Evolutionary conservation across 2,888 invertebrate genomes (phyloP).

Genomic region (Athalia circularis): DNA sequence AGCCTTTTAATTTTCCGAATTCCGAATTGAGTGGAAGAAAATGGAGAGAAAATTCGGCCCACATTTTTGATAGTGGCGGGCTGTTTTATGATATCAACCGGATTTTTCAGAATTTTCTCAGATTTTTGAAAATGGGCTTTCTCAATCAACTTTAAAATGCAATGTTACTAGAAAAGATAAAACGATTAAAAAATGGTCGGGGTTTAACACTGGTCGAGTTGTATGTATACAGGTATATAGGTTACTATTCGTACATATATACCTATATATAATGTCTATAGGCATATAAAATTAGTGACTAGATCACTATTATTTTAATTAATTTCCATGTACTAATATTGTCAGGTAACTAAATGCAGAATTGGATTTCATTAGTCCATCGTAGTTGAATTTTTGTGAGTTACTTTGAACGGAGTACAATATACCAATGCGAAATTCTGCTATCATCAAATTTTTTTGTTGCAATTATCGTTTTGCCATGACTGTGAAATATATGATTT

Average conservation of each 20-base stretch:
- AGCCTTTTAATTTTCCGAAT: too few species aligned
- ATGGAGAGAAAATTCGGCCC: too few species aligned
- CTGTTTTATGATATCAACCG: too few species aligned
- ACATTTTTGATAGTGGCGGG: too few species aligned
- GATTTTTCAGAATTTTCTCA: too few species aligned
- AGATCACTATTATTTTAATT: background rate
- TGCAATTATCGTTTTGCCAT: background rate
- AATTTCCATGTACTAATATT: conserved; percentile 4
- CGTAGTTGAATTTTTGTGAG: conserved; percentile 1
- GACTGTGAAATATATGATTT: background rate
- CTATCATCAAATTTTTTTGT: background rate
- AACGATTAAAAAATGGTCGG: too few species aligned
- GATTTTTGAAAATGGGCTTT: too few species aligned
- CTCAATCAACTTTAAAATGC: too few species aligned
- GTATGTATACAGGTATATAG: background rate
- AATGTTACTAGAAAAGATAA: too few species aligned
- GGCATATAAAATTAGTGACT: background rate
- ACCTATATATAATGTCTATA: background rate
- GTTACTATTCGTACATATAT: background rate
- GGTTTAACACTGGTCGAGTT: too few species aligned
- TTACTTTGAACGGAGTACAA: conserved; percentile 7
- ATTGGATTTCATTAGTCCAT: background rate
- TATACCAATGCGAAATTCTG: background rate
- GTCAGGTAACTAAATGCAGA: background rate
- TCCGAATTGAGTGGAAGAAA: too few species aligned